A percentile compares a stretch with the other conserved stretches of the same genome.
Evolutionary conservation across 2,888 invertebrate genomes (phyloP).

Genomic region (Xanthia icteritia): DNA sequence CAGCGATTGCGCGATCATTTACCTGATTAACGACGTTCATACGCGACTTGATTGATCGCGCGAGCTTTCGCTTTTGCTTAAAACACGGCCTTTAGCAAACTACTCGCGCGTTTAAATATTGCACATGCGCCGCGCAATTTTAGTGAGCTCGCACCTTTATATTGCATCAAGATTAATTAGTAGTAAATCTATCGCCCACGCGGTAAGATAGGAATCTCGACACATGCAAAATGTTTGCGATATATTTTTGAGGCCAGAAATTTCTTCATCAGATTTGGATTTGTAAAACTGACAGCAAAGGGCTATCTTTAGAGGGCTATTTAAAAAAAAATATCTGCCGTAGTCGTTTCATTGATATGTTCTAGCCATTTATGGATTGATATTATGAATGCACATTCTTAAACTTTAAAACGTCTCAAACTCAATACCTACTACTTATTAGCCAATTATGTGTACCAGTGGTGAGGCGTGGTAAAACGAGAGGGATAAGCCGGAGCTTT

Average conservation of each 20-base stretch:
- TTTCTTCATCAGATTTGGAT: constrained; percentile 33
- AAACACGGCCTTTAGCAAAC: background rate
- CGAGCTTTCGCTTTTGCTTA: background rate
- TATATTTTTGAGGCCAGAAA: constrained; percentile 42
- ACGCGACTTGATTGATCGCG: background rate
- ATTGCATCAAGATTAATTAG: constrained; percentile 26
- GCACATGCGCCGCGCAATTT: rapidly evolving
- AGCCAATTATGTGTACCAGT: background rate
- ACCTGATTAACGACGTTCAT: background rate
- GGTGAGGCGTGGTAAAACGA: no score
- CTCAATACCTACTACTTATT: background rate
- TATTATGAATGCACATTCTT: background rate
- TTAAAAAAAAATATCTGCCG: background rate
- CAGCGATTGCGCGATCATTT: background rate
- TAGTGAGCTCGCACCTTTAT: constrained; percentile 17
- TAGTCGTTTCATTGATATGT: background rate
- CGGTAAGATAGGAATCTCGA: constrained; percentile 21
- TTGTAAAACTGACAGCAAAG: constrained; percentile 34
- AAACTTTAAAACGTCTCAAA: background rate
- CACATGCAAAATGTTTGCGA: constrained; percentile 23
- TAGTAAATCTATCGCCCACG: constrained; percentile 48
- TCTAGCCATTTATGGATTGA: background rate
- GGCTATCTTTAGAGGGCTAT: background rate
- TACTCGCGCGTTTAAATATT: background rate
- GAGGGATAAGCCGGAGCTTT: no score